phyloP scores from a whole-genome alignment of 1,140 invertebrate genomes.

The Cepaea nemoralis region DNA sequence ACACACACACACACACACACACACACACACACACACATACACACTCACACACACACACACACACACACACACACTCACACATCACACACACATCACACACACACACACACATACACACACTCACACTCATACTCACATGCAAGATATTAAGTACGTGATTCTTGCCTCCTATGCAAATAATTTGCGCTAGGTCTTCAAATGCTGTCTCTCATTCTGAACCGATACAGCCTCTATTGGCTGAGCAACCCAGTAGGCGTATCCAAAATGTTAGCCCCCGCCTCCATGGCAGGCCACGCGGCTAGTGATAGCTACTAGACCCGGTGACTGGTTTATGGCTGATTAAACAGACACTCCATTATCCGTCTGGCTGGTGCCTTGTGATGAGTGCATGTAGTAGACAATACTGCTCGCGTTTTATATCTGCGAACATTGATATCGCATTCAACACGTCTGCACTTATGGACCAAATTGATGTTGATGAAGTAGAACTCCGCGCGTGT shows the following conservation, averaged over 20 bases:
- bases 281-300: neutral
- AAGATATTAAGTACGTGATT: too few relatives aligned
- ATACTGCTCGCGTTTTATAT: neutral
- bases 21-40: too few relatives aligned
- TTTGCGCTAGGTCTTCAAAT: too few relatives aligned
- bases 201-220: neutral
- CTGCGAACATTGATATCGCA: neutral
- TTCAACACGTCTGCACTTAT: neutral
- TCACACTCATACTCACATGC: too few relatives aligned
- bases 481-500: neutral
- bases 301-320: neutral
- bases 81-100: too few relatives aligned
- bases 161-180: too few relatives aligned
- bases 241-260: neutral
- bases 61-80: too few relatives aligned
- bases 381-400: neutral
- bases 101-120: too few relatives aligned
- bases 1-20: too few relatives aligned
- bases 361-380: neutral
- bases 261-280: neutral
- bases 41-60: too few relatives aligned
- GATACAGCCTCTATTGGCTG: neutral
- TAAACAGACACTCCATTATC: neutral
- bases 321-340: slow-evolving; percentile 11
- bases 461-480: neutral